Evolutionary conservation across 2,797 vertebrate species (phyloP).

Genomic region (Apogon talboti): DNA sequence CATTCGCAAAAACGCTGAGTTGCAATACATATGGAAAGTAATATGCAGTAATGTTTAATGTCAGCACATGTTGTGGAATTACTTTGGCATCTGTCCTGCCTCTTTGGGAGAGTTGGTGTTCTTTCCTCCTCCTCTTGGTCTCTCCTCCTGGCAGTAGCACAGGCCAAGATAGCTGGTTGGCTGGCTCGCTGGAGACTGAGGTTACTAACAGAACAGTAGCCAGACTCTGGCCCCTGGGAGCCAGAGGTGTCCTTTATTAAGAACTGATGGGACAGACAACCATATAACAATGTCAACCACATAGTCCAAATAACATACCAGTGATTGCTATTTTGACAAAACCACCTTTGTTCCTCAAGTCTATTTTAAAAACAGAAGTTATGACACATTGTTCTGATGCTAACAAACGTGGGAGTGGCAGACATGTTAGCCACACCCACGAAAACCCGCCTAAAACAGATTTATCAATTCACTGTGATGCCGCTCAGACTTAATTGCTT

Average conservation of each 20-base stretch:
- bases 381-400: constrained; percentile 4
- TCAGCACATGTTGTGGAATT: constrained; percentile 88
- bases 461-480: constrained; percentile 17
- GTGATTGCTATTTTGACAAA: constrained; percentile 46
- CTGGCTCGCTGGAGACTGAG: constrained; percentile 68
- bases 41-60: constrained; percentile 87
- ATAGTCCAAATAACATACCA: constrained; percentile 51
- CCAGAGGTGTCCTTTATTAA: constrained; percentile 70
- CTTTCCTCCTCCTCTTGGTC: constrained; percentile 76
- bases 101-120: constrained; percentile 81
- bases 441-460: constrained; percentile 18
- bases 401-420: constrained; percentile 17
- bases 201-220: constrained; percentile 75
- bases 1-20: constrained; percentile 82
- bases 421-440: constrained; percentile 2
- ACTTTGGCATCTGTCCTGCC: constrained; percentile 84
- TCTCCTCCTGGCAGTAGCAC: constrained; percentile 74
- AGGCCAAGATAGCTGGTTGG: constrained; percentile 74
- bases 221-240: constrained; percentile 70
- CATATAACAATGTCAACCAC: constrained; percentile 53
- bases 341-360: constrained; percentile 44
- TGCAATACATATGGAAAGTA: constrained; percentile 87
- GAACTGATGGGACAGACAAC: constrained; percentile 53
- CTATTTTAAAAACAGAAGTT: constrained; percentile 41
- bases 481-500: background rate